phyloP scores from a whole-genome alignment of 2,113 vertebrate species.

The Epinephelus lanceolatus region DNA sequence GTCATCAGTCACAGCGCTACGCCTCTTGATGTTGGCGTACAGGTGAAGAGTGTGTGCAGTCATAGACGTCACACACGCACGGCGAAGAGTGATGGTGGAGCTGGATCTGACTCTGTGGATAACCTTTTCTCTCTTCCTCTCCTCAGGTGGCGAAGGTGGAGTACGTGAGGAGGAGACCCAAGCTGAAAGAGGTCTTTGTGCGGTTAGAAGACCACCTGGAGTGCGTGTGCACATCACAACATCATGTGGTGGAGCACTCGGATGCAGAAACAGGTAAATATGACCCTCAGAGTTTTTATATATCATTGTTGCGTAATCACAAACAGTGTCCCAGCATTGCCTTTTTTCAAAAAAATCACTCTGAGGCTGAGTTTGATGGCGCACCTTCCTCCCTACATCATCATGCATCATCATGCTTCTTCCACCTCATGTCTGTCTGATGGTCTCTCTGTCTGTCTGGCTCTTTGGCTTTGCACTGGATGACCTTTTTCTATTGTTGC shows the following conservation, averaged over 20 bases:
- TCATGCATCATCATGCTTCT: slow-evolving; percentile 25
- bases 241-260: slow-evolving; percentile 90
- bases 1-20: slow-evolving; percentile 64
- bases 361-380: slow-evolving; percentile 11
- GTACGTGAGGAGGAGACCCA: slow-evolving; percentile 94
- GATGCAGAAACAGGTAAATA: slow-evolving; percentile 93
- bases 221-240: slow-evolving; percentile 90
- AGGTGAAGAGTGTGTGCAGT: slow-evolving; percentile 30
- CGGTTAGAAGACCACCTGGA: slow-evolving; percentile 98
- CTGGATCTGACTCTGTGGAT: slow-evolving; percentile 20
- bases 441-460: slow-evolving; percentile 25
- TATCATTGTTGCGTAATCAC: neutral
- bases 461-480: slow-evolving; percentile 63
- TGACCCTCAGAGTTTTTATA: neutral
- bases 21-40: slow-evolving; percentile 31
- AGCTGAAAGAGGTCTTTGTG: slow-evolving; percentile 98
- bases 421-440: slow-evolving; percentile 12
- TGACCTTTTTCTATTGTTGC: slow-evolving; percentile 56
- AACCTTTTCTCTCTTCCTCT: slow-evolving; percentile 47
- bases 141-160: slow-evolving; percentile 97
- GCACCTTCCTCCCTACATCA: neutral
- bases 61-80: slow-evolving; percentile 18
- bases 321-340: neutral
- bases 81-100: slow-evolving; percentile 29
- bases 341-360: neutral